Conservation (phyloP, 2,888 invertebrate genomes). For the Trichopoda pennipes region DNA sequence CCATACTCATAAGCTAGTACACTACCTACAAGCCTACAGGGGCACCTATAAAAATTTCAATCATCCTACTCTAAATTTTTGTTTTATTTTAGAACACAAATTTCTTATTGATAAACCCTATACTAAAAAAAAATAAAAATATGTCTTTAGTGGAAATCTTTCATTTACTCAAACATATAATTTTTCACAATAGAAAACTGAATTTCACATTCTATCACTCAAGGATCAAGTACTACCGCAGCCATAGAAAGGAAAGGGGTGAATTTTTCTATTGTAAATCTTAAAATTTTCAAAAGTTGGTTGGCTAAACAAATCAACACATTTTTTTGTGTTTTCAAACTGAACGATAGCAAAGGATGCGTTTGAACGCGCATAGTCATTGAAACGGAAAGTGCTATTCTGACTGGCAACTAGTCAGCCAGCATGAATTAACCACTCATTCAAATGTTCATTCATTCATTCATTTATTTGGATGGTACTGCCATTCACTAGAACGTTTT, state of each 20-base stretch:
- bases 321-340: conserved; percentile 30
- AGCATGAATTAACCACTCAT: conserved; percentile 60
- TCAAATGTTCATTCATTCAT: conserved; percentile 31
- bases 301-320: conserved; percentile 40
- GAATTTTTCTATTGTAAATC: conserved; percentile 48
- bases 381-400: conserved; percentile 66
- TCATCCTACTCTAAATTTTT: no score
- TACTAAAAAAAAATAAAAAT: no score
- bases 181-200: conserved; percentile 3
- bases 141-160: conserved; percentile 42
- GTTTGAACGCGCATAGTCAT: conserved; percentile 50
- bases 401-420: conserved; percentile 42
- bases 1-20: no score
- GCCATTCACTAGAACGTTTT: conserved; percentile 39
- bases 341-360: conserved; percentile 16
- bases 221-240: conserved; percentile 52
- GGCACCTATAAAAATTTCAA: no score
- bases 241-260: conserved; percentile 24
- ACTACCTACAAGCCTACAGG: no score
- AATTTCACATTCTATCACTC: conserved; percentile 38
- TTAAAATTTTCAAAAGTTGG: conserved; percentile 35
- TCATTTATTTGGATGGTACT: conserved; percentile 35
- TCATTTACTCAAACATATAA: not conserved
- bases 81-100: no score
- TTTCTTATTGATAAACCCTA: no score